Conservation (phyloP, 2,797 vertebrate species). For the Natrix natrix region DNA sequence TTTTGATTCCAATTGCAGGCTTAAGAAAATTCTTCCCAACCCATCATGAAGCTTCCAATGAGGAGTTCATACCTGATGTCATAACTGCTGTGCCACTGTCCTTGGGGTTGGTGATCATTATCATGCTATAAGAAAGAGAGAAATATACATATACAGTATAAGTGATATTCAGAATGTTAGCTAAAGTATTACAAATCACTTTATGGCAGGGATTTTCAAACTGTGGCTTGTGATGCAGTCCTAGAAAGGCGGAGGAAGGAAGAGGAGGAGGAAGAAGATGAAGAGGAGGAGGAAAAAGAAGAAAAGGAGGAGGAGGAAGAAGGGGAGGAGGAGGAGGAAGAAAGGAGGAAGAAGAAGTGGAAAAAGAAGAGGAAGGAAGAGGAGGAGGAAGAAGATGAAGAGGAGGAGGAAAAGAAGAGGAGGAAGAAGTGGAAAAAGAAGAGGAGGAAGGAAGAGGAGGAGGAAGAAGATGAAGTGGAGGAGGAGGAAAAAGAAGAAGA, state of each 20-base stretch:
- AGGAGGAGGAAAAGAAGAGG: background rate
- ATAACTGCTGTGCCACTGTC: constrained; percentile 68
- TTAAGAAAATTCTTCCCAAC: background rate
- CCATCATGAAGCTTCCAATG: background rate
- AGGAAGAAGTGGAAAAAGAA: background rate
- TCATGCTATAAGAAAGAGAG: constrained; percentile 37
- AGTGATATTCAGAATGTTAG: background rate
- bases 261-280: no score
- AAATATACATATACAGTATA: constrained; percentile 49
- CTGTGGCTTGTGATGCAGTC: background rate
- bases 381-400: no score
- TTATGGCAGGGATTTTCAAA: background rate
- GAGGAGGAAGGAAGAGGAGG: background rate
- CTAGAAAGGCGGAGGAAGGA: no score
- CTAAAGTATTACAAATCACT: background rate
- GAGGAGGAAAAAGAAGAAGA: background rate
- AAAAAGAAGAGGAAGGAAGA: no score
- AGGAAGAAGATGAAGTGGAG: background rate
- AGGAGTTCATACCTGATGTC: background rate
- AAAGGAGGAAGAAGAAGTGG: no score
- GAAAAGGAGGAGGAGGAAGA: no score
- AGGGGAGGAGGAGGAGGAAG: no score
- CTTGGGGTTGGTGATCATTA: constrained; percentile 48
- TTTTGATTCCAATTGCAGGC: background rate
- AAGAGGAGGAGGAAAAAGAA: no score